These are phyloP conservation scores for Drepana arcuata DNA, from an alignment of 1,140 invertebrate species.

Conservation along the genomic window DNA sequence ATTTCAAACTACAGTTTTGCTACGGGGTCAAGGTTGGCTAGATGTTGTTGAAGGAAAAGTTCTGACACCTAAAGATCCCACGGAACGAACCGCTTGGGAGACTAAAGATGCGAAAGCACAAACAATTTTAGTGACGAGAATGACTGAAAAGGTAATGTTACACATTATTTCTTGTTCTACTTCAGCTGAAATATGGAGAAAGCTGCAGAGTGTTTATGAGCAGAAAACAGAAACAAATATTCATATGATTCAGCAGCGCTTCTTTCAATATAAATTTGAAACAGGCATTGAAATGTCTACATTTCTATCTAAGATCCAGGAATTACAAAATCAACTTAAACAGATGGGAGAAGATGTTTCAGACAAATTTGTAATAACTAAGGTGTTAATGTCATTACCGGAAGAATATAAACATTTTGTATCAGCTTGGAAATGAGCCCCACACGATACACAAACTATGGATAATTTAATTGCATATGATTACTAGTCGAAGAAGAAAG, in stretches of 20 bases:
- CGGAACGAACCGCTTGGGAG: not conserved
- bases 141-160: not conserved
- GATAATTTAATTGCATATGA: too few relatives aligned
- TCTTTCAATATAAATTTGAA: not conserved
- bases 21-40: not conserved
- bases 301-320: not conserved
- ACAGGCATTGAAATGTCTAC: not conserved
- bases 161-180: not conserved
- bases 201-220: not conserved
- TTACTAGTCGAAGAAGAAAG: too few relatives aligned
- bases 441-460: not conserved
- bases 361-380: not conserved
- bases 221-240: not conserved
- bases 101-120: not conserved
- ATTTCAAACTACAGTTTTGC: conserved; percentile 1
- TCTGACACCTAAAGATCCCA: not conserved
- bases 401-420: not conserved
- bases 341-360: not conserved
- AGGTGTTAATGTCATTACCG: not conserved
- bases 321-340: not conserved
- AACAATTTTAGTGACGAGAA: not conserved
- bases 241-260: not conserved
- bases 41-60: not conserved
- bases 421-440: not conserved
- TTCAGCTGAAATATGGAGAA: not conserved